phyloP scores from a whole-genome alignment of 2,113 vertebrate genomes.

The Piaya cayana region DNA sequence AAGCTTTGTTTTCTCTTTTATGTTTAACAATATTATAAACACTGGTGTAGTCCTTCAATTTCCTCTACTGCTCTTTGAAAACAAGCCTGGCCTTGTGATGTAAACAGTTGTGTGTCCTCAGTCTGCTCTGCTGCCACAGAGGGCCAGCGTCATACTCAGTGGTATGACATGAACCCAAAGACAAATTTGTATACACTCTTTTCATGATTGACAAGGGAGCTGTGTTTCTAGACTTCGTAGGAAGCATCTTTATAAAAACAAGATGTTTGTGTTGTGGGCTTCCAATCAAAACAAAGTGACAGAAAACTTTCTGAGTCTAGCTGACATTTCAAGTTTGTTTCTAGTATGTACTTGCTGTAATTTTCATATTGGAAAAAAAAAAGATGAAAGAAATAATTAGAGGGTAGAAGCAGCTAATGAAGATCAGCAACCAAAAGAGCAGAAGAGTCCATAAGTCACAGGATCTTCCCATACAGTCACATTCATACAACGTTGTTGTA shows the following conservation, averaged over 20 bases:
- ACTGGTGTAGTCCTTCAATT: neutral
- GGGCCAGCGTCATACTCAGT: neutral
- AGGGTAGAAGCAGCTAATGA: neutral
- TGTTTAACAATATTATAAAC: neutral
- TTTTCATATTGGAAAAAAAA: neutral
- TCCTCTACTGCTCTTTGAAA: slow-evolving; percentile 1
- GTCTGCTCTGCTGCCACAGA: neutral
- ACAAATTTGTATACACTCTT: neutral
- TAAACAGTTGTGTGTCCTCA: neutral
- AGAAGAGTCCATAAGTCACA: neutral
- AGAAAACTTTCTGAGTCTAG: neutral
- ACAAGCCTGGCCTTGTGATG: neutral
- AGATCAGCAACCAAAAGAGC: neutral
- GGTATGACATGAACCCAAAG: neutral
- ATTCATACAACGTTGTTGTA: neutral
- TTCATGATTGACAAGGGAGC: neutral
- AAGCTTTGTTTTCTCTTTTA: neutral
- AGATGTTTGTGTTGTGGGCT: neutral
- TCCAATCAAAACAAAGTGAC: slow-evolving; percentile 20
- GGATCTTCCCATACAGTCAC: neutral
- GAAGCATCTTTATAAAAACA: slow-evolving; percentile 12
- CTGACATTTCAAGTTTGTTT: neutral
- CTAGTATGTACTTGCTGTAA: neutral
- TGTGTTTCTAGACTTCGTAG: neutral
- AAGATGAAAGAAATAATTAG: neutral